Conservation (phyloP, 1,140 invertebrate species). For the Chymomyza costata region DNA sequence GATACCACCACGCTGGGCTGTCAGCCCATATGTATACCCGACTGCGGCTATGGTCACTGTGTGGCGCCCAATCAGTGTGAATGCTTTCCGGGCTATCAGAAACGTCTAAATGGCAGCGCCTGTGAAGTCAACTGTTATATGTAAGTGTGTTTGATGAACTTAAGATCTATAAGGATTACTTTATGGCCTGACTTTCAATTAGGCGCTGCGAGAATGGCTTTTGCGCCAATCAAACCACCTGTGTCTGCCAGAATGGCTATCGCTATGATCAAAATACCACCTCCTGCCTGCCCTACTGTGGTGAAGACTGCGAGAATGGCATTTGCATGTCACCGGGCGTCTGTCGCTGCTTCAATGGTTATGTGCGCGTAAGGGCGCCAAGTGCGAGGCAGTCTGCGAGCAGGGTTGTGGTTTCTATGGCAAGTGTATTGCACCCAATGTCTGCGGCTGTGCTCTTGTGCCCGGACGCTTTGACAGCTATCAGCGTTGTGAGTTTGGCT, state of each 20-base stretch:
- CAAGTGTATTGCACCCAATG: slow-evolving; percentile 60
- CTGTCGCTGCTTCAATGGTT: slow-evolving; percentile 81
- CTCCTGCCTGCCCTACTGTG: slow-evolving; percentile 66
- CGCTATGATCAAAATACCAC: slow-evolving; percentile 74
- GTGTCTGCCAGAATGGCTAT: slow-evolving; percentile 79
- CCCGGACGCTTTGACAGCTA: slow-evolving; percentile 46
- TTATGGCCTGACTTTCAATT: not conserved
- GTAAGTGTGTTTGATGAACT: slow-evolving; percentile 31
- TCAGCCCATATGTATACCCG: slow-evolving; percentile 72
- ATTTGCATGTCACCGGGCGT: slow-evolving; percentile 76
- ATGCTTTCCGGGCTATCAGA: slow-evolving; percentile 76
- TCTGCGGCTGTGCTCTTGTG: slow-evolving; percentile 59
- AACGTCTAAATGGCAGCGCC: slow-evolving; percentile 44
- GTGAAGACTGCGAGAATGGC: slow-evolving; percentile 74
- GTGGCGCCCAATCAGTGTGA: slow-evolving; percentile 79
- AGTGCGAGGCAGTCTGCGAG: slow-evolving; percentile 62
- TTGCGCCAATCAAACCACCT: slow-evolving; percentile 78
- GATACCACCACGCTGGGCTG: slow-evolving; percentile 57
- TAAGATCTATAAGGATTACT: not conserved
- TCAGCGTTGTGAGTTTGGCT: slow-evolving; percentile 54
- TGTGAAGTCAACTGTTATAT: slow-evolving; percentile 55
- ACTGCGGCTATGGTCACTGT: slow-evolving; percentile 79
- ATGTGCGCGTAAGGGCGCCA: slow-evolving; percentile 45
- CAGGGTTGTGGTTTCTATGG: slow-evolving; percentile 65
- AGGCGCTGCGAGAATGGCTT: slow-evolving; percentile 78